phyloP scores from a whole-genome alignment of 2,888 invertebrate species.

The Spodoptera littoralis region DNA sequence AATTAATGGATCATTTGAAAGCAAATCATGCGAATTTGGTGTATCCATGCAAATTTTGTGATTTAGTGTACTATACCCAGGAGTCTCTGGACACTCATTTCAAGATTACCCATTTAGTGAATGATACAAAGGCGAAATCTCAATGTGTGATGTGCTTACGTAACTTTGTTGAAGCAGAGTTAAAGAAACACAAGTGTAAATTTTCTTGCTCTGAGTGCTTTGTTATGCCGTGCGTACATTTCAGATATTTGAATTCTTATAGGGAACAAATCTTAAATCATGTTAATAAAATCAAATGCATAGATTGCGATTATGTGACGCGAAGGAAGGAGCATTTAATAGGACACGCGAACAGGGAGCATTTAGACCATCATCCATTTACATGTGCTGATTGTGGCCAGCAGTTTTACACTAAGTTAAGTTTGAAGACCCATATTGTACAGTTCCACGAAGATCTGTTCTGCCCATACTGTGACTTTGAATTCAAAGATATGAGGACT shows the following conservation, averaged over 20 bases:
- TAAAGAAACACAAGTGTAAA: conserved; percentile 69
- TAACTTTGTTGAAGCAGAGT: conserved; percentile 58
- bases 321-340: conserved; percentile 70
- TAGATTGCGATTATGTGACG: conserved; percentile 72
- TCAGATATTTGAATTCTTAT: conserved; percentile 68
- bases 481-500: conserved; percentile 58
- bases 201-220: conserved; percentile 69
- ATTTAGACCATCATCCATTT: conserved; percentile 73
- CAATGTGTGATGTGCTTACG: conserved; percentile 70
- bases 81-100: conserved; percentile 66
- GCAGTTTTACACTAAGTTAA: conserved; percentile 72
- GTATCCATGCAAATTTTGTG: conserved; percentile 66
- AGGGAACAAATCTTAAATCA: conserved; percentile 67
- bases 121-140: conserved; percentile 52
- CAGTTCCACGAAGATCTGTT: conserved; percentile 67
- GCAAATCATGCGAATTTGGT: conserved; percentile 61
- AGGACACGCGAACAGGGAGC: conserved; percentile 71
- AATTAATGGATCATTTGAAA: conserved; percentile 66
- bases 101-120: conserved; percentile 62
- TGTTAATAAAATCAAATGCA: conserved; percentile 63
- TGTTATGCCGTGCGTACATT: conserved; percentile 69
- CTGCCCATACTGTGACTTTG: conserved; percentile 70
- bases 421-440: conserved; percentile 67
- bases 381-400: conserved; percentile 69
- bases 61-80: conserved; percentile 64